Evolutionary conservation across 2,797 vertebrate species (phyloP).

Genomic region (Coregonus sp.): DNA sequence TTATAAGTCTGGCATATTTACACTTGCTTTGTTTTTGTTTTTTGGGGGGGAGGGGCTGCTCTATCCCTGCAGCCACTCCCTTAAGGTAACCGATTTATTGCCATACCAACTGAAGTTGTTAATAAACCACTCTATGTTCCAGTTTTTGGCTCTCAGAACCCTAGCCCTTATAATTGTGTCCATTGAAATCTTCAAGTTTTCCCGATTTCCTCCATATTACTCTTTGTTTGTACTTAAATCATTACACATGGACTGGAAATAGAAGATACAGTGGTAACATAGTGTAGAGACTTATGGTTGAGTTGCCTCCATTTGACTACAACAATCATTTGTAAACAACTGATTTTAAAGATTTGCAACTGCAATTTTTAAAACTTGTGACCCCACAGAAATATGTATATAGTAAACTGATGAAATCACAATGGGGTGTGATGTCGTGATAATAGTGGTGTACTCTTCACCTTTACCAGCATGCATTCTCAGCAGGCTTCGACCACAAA

Average conservation of each 20-base stretch:
- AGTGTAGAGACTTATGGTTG: background rate
- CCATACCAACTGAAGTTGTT: background rate
- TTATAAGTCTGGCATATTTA: background rate
- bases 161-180: background rate
- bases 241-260: background rate
- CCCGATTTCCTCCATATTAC: background rate
- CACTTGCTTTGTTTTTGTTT: background rate
- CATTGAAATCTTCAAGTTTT: background rate
- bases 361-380: too few species aligned
- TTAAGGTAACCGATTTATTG: background rate
- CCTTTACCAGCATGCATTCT: background rate
- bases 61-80: background rate
- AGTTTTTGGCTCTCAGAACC: background rate
- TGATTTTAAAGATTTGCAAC: background rate
- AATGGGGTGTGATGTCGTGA: background rate
- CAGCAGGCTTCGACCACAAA: conserved; percentile 56
- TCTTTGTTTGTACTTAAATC: background rate
- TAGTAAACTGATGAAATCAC: too few species aligned
- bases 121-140: background rate
- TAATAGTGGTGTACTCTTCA: background rate
- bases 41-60: background rate
- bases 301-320: background rate
- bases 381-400: too few species aligned
- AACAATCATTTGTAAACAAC: background rate
- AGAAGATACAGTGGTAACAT: background rate